Conservation (phyloP, 2,888 invertebrate genomes). For the Dascillus cervinus region DNA sequence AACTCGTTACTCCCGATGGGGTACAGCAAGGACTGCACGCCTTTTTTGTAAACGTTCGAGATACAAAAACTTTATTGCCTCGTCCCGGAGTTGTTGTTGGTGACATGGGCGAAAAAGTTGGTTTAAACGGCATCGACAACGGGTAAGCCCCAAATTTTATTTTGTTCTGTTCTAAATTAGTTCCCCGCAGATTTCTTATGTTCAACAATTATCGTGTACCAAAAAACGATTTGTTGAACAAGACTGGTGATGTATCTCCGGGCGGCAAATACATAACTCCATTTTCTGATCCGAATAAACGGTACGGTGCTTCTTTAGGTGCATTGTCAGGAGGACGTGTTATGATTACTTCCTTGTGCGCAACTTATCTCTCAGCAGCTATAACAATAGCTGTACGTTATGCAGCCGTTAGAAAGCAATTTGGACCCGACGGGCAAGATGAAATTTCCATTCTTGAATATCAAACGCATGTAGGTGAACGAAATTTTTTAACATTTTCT, state of each 20-base stretch:
- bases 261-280: slow-evolving; percentile 75
- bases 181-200: slow-evolving; percentile 56
- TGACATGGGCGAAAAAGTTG: slow-evolving; percentile 89
- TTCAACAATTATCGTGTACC: slow-evolving; percentile 77
- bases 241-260: slow-evolving; percentile 76
- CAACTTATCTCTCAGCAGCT: slow-evolving; percentile 60
- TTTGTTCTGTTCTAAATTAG: too few relatives aligned
- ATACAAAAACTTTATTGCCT: slow-evolving; percentile 61
- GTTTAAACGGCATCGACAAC: slow-evolving; percentile 88
- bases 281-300: slow-evolving; percentile 74
- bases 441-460: too few relatives aligned
- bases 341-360: slow-evolving; percentile 55
- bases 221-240: slow-evolving; percentile 71
- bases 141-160: slow-evolving; percentile 55
- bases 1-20: slow-evolving; percentile 72
- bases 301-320: slow-evolving; percentile 46
- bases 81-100: slow-evolving; percentile 78
- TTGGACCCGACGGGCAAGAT: too few relatives aligned
- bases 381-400: slow-evolving; percentile 77
- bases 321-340: slow-evolving; percentile 77
- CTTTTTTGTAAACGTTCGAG: slow-evolving; percentile 81
- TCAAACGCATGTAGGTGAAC: too few relatives aligned
- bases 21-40: slow-evolving; percentile 77
- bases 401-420: too few relatives aligned
- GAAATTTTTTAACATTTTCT: too few relatives aligned